These are phyloP conservation scores for Hirtodrosophila histrioides DNA, from an alignment of 2,888 invertebrate genomes.

Conservation along the genomic window DNA sequence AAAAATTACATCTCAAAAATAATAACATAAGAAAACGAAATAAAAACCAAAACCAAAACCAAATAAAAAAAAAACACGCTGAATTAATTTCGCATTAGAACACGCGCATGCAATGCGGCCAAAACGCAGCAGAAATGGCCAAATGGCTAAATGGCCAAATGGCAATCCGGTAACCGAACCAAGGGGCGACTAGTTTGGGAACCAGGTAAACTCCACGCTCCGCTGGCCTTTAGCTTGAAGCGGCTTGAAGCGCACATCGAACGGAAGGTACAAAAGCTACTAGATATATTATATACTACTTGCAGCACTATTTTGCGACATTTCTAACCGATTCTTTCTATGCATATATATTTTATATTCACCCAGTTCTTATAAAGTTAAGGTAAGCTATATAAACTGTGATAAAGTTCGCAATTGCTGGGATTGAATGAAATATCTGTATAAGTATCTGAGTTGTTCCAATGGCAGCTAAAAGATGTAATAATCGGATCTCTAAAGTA, in stretches of 20 bases:
- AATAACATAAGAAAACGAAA: conserved; percentile 32
- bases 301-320: no score
- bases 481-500: no score
- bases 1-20: conserved; percentile 31
- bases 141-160: conserved; percentile 39
- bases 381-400: no score
- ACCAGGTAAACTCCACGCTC: conserved; percentile 45
- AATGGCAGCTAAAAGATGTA: no score
- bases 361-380: no score
- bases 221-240: conserved; percentile 46
- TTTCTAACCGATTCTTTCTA: no score
- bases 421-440: no score
- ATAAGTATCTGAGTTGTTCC: no score
- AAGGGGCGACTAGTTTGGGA: conserved; percentile 34
- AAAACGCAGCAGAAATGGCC: conserved; percentile 61
- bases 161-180: conserved; percentile 46
- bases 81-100: conserved; percentile 80
- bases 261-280: no score
- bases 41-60: conserved; percentile 32
- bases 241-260: neutral
- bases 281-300: no score
- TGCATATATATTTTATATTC: no score
- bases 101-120: conserved; percentile 75
- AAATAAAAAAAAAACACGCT: conserved; percentile 49
- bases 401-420: no score